Evolutionary conservation across 1,140 invertebrate species (phyloP).

Genomic region (Lordiphosa stackelbergi): DNA sequence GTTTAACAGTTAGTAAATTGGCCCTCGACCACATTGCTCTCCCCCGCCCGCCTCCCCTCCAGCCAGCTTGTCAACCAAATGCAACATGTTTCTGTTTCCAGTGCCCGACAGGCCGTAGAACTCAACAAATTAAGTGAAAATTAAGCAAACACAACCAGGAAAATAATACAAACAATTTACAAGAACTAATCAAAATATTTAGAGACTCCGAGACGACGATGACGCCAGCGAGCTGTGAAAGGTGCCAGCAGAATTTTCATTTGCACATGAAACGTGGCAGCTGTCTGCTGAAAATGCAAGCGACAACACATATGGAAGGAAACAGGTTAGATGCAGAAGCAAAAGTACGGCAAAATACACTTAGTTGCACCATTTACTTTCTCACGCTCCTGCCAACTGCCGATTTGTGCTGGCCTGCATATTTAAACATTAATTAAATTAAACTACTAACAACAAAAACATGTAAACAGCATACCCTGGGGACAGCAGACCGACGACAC

Average conservation of each 20-base stretch:
- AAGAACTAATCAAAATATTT: constrained; percentile 70
- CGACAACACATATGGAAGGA: constrained; percentile 32
- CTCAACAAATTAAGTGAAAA: constrained; percentile 48
- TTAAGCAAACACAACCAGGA: constrained; percentile 41
- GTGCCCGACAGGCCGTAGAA: constrained; percentile 43
- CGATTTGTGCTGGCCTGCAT: constrained; percentile 31
- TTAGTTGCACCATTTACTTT: constrained; percentile 16
- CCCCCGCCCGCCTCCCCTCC: neutral
- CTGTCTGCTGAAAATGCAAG: constrained; percentile 41
- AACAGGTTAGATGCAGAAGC: constrained; percentile 40
- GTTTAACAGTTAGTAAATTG: constrained; percentile 39
- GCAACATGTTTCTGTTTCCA: constrained; percentile 64
- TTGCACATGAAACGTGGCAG: constrained; percentile 46
- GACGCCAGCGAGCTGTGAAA: constrained; percentile 36
- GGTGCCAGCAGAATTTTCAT: constrained; percentile 42
- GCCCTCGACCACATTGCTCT: constrained; percentile 61
- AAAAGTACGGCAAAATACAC: constrained; percentile 1
- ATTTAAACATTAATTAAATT: constrained; percentile 70
- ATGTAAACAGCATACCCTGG: constrained; percentile 55
- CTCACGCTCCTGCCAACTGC: constrained; percentile 32
- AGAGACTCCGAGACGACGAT: constrained; percentile 21
- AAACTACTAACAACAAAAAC: constrained; percentile 64
- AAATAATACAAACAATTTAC: constrained; percentile 51
- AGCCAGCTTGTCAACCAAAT: constrained; percentile 52
- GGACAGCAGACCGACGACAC: constrained; percentile 37